Base-by-base conservation (phyloP, 2,797 vertebrate genomes). In the Podargus strigoides region DNA sequence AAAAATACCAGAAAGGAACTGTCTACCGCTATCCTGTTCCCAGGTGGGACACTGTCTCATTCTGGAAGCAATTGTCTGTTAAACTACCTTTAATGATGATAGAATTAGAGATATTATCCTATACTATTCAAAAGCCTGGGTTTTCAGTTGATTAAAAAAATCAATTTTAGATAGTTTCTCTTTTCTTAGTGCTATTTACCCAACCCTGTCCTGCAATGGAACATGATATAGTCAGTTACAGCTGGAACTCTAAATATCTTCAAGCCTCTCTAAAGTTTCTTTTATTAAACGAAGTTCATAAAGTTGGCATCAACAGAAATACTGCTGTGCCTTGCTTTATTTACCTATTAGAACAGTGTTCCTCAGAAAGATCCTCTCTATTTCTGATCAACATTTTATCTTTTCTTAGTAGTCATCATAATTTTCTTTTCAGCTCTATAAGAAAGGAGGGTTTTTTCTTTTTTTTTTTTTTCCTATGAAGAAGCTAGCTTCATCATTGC, bases 371-470 rank as follows among this genome's bases (percentile, higher is more conserved):
- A 60, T 36, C 7, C 10, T 67, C 23, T 79, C 10, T 47, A 12
- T 50, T 91, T 94, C 58, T 76, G 20, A 41, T 64, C 13, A 34
- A 23, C 4, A 27, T 62, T 80, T 89, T 62, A 62, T 62, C 24
- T 62, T 81, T 55, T 70, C 27, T 47, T 72, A 32, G 1, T 44
- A 37, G n/a, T 19, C 13, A 34, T 28, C 11, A 63, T 39, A 23
- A 59, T 70, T 79, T 84, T 58, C 11, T 75, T 55, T 67, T 60
- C 30, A 68, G n/a, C 4, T 79, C 24, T 49, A 2, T 28, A 58
- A 42, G 39, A 72, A 67, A 0, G 0, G 14, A 47, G 27, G 3
- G 7, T 11, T 3, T 18, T 16, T 47, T 10, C 11, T 8, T 4
- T 4, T 23, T 47, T 21, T 13, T 30, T 55, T 21, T 50, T 53